Evolutionary conservation across 1,140 invertebrate genomes (phyloP).

Genomic region (Vanessa tameamea): DNA sequence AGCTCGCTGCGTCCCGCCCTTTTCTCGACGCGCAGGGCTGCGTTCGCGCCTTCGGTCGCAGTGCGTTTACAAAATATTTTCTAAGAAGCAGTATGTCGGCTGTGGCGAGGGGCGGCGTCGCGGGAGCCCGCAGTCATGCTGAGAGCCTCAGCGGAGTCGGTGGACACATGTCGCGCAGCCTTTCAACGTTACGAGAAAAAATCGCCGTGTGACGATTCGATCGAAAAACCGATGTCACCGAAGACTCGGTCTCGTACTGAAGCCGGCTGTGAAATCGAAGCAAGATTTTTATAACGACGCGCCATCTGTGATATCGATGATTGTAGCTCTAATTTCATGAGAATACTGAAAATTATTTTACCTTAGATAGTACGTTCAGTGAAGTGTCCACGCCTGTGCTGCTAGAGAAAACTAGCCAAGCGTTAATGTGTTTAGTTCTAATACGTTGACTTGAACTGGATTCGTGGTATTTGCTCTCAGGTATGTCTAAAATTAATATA

Average conservation of each 20-base stretch:
- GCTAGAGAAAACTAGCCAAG: slow-evolving; percentile 27
- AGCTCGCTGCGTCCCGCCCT: slow-evolving; percentile 64
- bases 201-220: slow-evolving; percentile 64
- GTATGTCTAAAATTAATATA: slow-evolving; percentile 36
- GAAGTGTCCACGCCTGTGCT: slow-evolving; percentile 58
- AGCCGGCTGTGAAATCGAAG: slow-evolving; percentile 43
- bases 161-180: slow-evolving; percentile 70
- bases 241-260: slow-evolving; percentile 38
- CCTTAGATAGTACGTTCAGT: slow-evolving; percentile 57
- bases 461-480: slow-evolving; percentile 38
- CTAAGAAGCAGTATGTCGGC: slow-evolving; percentile 75
- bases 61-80: slow-evolving; percentile 63
- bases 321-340: slow-evolving; percentile 56
- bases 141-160: slow-evolving; percentile 73
- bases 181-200: slow-evolving; percentile 68
- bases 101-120: slow-evolving; percentile 71
- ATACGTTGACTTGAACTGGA: slow-evolving; percentile 32
- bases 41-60: slow-evolving; percentile 61
- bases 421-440: slow-evolving; percentile 39
- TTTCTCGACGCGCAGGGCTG: slow-evolving; percentile 55
- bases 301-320: slow-evolving; percentile 66
- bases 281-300: slow-evolving; percentile 68
- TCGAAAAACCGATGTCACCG: slow-evolving; percentile 61
- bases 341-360: slow-evolving; percentile 60
- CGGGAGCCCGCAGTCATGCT: slow-evolving; percentile 79